Evolutionary conservation across 2,797 vertebrate genomes (phyloP).

Genomic region (Cirrhinus molitorella): DNA sequence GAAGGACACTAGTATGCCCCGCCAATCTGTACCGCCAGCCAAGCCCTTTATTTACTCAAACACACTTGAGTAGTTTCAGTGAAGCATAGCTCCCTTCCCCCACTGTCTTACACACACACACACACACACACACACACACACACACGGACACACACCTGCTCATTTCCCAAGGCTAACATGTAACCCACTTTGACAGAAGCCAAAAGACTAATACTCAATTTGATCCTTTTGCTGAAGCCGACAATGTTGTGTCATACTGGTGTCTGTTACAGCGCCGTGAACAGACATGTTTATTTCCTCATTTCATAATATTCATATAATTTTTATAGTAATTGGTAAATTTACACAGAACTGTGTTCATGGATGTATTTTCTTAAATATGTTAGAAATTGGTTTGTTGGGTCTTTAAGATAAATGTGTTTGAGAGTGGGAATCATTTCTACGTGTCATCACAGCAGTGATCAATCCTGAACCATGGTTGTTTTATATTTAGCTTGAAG

Average conservation of each 20-base stretch:
- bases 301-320: not conserved
- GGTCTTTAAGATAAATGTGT: conserved; percentile 33
- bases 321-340: not conserved
- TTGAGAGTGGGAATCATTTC: conserved; percentile 34
- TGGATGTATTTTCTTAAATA: conserved; percentile 11
- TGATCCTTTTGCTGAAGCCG: not conserved
- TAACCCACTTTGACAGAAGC: conserved; percentile 12
- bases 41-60: conserved; percentile 44
- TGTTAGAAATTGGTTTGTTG: conserved; percentile 45
- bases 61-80: conserved; percentile 65
- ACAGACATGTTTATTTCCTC: conserved; percentile 8
- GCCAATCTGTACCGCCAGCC: conserved; percentile 9
- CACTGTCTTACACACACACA: not conserved
- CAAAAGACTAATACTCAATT: not conserved
- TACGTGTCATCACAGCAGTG: conserved; percentile 49
- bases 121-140: conserved; percentile 1
- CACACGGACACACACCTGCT: conserved; percentile 60
- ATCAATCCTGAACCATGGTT: conserved; percentile 10
- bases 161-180: conserved; percentile 24
- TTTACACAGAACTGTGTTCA: not conserved
- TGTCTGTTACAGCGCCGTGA: not conserved
- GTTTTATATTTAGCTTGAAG: conserved; percentile 29
- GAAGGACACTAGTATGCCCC: not conserved
- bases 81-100: conserved; percentile 53
- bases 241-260: not conserved